Evolutionary conservation across 1,140 invertebrate genomes (phyloP).

Genomic region (Cryptotermes secundus): DNA sequence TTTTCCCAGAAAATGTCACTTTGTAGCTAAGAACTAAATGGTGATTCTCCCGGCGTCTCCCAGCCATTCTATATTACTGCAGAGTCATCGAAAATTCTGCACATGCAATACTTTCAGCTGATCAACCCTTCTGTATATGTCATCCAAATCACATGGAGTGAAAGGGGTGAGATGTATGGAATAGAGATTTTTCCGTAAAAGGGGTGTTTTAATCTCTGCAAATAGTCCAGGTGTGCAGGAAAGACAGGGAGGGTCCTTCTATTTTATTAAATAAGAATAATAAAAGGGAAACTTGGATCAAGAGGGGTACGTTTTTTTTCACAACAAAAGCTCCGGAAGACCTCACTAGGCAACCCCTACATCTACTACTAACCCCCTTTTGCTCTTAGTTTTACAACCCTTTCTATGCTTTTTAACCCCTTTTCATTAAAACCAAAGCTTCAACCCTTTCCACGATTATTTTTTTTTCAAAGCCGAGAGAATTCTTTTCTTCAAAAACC

Average conservation of each 20-base stretch:
- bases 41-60: neutral
- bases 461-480: constrained; percentile 1
- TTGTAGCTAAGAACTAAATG: neutral
- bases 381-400: constrained; percentile 5
- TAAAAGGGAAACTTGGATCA: constrained; percentile 4
- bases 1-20: neutral
- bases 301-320: neutral
- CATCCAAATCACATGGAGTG: neutral
- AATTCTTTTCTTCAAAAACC: constrained; percentile 6
- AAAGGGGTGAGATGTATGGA: constrained; percentile 9
- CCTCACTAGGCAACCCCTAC: neutral
- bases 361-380: constrained; percentile 10
- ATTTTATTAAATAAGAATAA: constrained; percentile 12
- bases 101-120: neutral
- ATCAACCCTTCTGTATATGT: neutral
- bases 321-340: neutral
- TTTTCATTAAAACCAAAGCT: neutral
- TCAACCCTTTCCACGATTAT: neutral
- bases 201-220: constrained; percentile 6
- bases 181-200: constrained; percentile 12
- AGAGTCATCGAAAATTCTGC: constrained; percentile 6
- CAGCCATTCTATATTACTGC: neutral
- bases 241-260: neutral
- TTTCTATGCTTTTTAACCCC: constrained; percentile 3
- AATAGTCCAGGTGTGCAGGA: neutral